A percentile compares a stretch with the other conserved stretches of the same genome.
Conservation (phyloP, 2,113 vertebrate species). For the Vombatus ursinus region DNA sequence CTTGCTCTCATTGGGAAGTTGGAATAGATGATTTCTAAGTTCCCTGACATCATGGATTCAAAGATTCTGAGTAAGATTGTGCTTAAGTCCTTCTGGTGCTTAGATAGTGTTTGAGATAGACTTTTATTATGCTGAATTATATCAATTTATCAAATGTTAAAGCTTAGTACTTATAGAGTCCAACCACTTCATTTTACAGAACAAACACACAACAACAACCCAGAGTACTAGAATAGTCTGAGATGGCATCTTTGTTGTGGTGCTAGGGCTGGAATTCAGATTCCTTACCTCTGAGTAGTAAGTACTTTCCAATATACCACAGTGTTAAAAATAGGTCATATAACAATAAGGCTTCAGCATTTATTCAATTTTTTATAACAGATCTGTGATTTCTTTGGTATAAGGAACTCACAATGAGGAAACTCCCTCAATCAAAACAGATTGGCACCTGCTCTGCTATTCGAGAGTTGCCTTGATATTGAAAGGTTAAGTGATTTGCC, state of each 20-base stretch:
- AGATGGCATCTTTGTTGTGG: neutral
- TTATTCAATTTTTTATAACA: neutral
- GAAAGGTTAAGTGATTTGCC: neutral
- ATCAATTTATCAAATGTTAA: neutral
- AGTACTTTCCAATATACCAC: neutral
- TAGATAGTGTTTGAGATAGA: neutral
- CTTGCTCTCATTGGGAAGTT: no score
- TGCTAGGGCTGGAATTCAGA: neutral
- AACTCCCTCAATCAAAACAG: neutral
- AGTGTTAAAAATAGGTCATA: neutral
- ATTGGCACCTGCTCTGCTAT: neutral
- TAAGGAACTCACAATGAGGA: neutral
- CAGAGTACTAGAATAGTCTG: neutral
- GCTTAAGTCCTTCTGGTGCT: neutral
- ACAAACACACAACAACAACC: neutral
- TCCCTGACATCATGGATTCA: no score
- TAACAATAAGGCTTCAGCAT: neutral
- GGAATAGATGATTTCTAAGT: no score
- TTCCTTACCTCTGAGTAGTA: neutral
- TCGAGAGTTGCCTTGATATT: neutral
- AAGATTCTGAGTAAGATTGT: no score
- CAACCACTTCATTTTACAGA: neutral
- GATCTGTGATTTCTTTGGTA: neutral
- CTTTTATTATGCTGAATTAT: neutral
- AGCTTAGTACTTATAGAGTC: neutral